A percentile compares a stretch with the other conserved stretches of the same genome.
Conservation (phyloP, 2,797 vertebrate species). For the Brachyalestes nurse region DNA sequence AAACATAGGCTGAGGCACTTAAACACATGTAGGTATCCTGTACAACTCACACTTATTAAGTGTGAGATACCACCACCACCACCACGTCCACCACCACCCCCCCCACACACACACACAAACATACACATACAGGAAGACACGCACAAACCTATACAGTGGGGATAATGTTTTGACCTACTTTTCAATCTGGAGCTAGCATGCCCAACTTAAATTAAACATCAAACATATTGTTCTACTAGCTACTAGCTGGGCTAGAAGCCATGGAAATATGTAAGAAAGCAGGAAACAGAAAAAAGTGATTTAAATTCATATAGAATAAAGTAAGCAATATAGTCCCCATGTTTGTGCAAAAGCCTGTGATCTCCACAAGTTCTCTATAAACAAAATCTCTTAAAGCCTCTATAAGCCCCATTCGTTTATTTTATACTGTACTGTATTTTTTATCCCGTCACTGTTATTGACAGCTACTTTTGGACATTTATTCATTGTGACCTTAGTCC, state of each 20-base stretch:
- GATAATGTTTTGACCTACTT: slow-evolving; percentile 1
- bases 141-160: too few species aligned
- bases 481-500: too few species aligned
- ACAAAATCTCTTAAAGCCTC: too few species aligned
- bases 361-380: too few species aligned
- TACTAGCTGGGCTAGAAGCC: not conserved
- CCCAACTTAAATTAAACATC: not conserved
- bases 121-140: not conserved
- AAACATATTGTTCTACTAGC: not conserved
- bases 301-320: not conserved
- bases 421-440: too few species aligned
- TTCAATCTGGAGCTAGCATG: not conserved
- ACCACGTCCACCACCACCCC: too few species aligned
- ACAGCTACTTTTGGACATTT: too few species aligned
- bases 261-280: not conserved
- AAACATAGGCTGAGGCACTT: not conserved
- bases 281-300: not conserved
- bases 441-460: too few species aligned
- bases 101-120: not conserved
- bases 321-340: too few species aligned
- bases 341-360: too few species aligned
- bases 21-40: not conserved
- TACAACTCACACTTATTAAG: not conserved
- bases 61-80: not conserved
- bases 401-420: too few species aligned